These are phyloP conservation scores for Cyclophora punctaria DNA, from an alignment of 2,888 invertebrate species.

Conservation along the genomic window DNA sequence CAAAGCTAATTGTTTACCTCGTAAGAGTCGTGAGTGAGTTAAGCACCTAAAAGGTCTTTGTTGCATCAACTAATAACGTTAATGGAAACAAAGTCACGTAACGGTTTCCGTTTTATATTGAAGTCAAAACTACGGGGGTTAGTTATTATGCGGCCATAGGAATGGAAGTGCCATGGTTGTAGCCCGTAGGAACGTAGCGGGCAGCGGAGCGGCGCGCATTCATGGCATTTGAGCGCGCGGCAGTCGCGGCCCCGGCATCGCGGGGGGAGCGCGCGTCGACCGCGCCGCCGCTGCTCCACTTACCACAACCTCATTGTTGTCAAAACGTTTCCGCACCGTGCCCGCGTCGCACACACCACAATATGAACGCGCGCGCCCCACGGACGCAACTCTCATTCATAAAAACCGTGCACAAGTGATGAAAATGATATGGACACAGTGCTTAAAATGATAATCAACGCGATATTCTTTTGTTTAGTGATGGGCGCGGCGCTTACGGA, in stretches of 20 bases:
- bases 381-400: constrained; percentile 47
- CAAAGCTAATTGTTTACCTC: constrained; percentile 5
- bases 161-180: constrained; percentile 47
- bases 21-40: constrained; percentile 16
- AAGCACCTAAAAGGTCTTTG: constrained; percentile 16
- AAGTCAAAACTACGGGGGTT: constrained; percentile 62
- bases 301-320: constrained; percentile 46
- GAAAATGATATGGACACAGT: constrained; percentile 71
- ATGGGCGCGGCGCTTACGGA: constrained; percentile 71
- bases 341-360: constrained; percentile 45
- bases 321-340: constrained; percentile 43
- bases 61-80: constrained; percentile 38
- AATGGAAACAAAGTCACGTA: constrained; percentile 56
- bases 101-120: constrained; percentile 64
- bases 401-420: constrained; percentile 50
- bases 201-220: constrained; percentile 45
- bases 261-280: constrained; percentile 57
- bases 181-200: constrained; percentile 16
- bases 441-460: constrained; percentile 71
- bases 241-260: constrained; percentile 65
- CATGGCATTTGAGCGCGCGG: constrained; percentile 65
- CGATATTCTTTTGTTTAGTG: constrained; percentile 72
- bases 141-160: constrained; percentile 55
- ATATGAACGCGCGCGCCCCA: constrained; percentile 49
- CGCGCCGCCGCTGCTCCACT: constrained; percentile 41